Evolutionary conservation across 1,140 invertebrate genomes (phyloP).

Genomic region (Drosophila triauraria): DNA sequence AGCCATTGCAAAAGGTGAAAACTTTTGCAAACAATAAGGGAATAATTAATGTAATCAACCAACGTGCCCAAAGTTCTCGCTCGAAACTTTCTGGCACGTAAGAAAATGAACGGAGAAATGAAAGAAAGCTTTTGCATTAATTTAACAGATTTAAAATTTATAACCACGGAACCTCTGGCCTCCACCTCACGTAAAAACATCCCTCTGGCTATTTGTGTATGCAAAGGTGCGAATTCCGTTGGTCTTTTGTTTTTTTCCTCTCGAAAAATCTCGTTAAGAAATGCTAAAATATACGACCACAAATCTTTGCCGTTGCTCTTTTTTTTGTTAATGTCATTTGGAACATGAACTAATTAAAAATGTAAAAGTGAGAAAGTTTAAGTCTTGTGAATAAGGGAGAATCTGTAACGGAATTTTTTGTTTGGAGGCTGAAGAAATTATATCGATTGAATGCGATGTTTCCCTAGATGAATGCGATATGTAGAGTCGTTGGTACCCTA

Average conservation of each 20-base stretch:
- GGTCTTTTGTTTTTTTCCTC: conserved; percentile 47
- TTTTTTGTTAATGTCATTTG: conserved; percentile 73
- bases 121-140: conserved; percentile 73
- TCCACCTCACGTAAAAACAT: neutral
- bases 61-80: conserved; percentile 60
- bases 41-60: conserved; percentile 84
- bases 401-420: neutral
- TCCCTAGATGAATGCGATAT: neutral
- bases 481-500: too few species aligned
- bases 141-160: conserved; percentile 84
- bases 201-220: conserved; percentile 67
- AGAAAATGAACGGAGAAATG: conserved; percentile 44
- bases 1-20: conserved; percentile 32
- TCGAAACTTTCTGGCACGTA: conserved; percentile 60
- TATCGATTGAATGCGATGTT: neutral
- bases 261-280: conserved; percentile 74
- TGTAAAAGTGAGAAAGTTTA: conserved; percentile 49
- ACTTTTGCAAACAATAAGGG: conserved; percentile 75
- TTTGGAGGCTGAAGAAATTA: neutral
- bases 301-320: conserved; percentile 66
- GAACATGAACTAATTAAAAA: conserved; percentile 80
- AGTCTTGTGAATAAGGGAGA: neutral
- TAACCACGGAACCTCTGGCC: conserved; percentile 61
- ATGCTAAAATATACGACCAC: conserved; percentile 80
- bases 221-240: conserved; percentile 77